Evolutionary conservation across 2,797 vertebrate genomes (phyloP), one percentile per base, ranked within the genome.

Genomic region (Staurois parvus): DNA sequence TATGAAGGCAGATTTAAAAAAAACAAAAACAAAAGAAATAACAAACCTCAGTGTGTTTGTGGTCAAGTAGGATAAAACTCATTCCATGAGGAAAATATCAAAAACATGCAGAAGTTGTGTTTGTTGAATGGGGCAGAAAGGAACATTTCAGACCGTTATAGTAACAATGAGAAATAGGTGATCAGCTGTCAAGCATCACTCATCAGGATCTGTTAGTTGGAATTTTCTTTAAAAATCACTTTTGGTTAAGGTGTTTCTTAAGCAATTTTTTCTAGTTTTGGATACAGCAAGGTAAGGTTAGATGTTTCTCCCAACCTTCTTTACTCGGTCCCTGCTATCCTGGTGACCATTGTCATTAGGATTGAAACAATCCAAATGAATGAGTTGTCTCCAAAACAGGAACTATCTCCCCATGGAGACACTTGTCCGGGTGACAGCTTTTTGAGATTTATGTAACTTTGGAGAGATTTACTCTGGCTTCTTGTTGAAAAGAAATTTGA

Each of bases 41-140:
- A 28, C 0, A 5, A 29, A 73, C 29, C 26, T 8, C 7, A 66
- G 76, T 76, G 30, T 78, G 70, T 19, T 74, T 70, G 0, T 73
- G 69, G 78, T 66, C 4, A 17, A 0, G 0, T 48, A 59, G 37
- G 69, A 76, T 68, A 85, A 79, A 80, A 85, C 24, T 8, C 32
- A 24, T 28, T 79, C 74, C 78, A 81, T 75, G 45, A 68, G 62
- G 42, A 76, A 76, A 64, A 76, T 52, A 83, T 76, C 81, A 81
- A 56, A 42, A 83, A 69, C 42, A 40, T n/a, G 72, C 34, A 40
- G 67, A 75, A 80, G 48, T 42, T 29, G 69, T 68, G 62, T 79
- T 48, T 67, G 76, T 56, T 83, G 81, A 75, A 69, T 45, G 26
- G 56, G 59, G 48, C 74, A 76, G 52, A 59, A 34, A 30, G 69